A percentile compares a stretch with the other conserved stretches of the same genome.
phyloP scores from a whole-genome alignment of 92 coral and sea anemone species.

The Phenganax subtilis region DNA sequence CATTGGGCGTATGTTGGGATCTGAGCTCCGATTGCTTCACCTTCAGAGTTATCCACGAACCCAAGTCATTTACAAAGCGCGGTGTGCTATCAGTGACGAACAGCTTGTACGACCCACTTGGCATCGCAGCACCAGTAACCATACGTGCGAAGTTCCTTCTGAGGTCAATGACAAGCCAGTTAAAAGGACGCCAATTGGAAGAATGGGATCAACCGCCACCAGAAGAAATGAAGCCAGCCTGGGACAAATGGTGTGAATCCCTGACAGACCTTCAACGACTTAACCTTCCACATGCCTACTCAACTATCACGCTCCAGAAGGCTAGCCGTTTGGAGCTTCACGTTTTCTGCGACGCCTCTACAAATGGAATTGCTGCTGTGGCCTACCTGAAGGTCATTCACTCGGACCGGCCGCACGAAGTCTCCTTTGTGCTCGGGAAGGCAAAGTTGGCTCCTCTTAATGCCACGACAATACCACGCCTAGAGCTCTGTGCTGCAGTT shows the following conservation, averaged over 20 bases:
- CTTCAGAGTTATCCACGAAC: conserved; percentile 33
- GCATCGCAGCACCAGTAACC: conserved; percentile 50
- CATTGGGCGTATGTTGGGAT: conserved; percentile 58
- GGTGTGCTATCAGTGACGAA: conserved; percentile 49
- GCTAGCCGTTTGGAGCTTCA: conserved; percentile 40
- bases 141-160: conserved; percentile 53
- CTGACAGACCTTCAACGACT: conserved; percentile 36
- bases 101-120: conserved; percentile 53
- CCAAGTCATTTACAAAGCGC: conserved; percentile 53
- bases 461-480: conserved; percentile 50
- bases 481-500: conserved; percentile 54
- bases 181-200: conserved; percentile 41
- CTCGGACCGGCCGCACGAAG: conserved; percentile 37
- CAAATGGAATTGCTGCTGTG: conserved; percentile 44
- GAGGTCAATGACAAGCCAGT: conserved; percentile 46
- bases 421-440: conserved; percentile 51
- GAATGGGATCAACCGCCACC: conserved; percentile 39
- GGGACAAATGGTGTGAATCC: conserved; percentile 46
- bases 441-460: conserved; percentile 52
- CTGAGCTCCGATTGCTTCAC: conserved; percentile 48
- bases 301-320: background rate
- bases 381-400: conserved; percentile 44
- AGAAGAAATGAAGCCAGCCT: conserved; percentile 47
- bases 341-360: conserved; percentile 51
- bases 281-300: conserved; percentile 45